These are phyloP conservation scores for Masnerella sp. DNA, from an alignment of 2,888 invertebrate genomes.

Conservation along the genomic window DNA sequence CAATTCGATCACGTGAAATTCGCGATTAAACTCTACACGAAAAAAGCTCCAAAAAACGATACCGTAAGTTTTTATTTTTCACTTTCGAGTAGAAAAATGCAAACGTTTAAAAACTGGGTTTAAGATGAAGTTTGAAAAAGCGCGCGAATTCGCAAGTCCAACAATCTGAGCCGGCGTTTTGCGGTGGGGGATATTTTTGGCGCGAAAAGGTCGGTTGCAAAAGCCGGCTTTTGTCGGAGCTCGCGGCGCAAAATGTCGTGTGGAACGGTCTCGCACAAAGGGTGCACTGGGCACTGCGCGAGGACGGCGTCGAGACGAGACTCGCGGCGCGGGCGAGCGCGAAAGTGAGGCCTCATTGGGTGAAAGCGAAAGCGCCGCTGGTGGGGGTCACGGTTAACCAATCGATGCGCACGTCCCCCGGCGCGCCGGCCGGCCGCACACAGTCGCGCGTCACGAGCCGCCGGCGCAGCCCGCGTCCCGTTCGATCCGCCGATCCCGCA, in stretches of 20 bases:
- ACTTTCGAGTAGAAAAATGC: too few species aligned
- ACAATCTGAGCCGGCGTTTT: constrained; percentile 40
- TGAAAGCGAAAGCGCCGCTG: constrained; percentile 77
- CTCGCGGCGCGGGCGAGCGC: constrained; percentile 72
- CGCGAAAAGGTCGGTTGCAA: constrained; percentile 20
- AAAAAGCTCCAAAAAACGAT: too few species aligned
- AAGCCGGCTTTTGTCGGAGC: constrained; percentile 47
- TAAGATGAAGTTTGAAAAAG: too few species aligned
- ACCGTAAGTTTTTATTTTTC: too few species aligned
- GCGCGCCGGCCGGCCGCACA: constrained; percentile 33
- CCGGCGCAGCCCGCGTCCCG: constrained; percentile 24
- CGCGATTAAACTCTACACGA: too few species aligned
- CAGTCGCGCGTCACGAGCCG: constrained; percentile 8
- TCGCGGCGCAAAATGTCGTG: constrained; percentile 25
- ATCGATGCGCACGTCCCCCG: constrained; percentile 74
- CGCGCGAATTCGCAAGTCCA: too few species aligned
- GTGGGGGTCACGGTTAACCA: constrained; percentile 78
- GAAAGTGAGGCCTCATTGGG: constrained; percentile 78
- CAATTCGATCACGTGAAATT: too few species aligned
- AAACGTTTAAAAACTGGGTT: too few species aligned
- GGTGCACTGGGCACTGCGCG: constrained; percentile 72
- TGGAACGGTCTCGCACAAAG: constrained; percentile 67
- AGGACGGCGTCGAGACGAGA: constrained; percentile 69
- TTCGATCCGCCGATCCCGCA: constrained; percentile 33
- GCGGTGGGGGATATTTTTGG: constrained; percentile 26